phyloP scores from a whole-genome alignment of 2,888 invertebrate species.

The Cephus pulcher region DNA sequence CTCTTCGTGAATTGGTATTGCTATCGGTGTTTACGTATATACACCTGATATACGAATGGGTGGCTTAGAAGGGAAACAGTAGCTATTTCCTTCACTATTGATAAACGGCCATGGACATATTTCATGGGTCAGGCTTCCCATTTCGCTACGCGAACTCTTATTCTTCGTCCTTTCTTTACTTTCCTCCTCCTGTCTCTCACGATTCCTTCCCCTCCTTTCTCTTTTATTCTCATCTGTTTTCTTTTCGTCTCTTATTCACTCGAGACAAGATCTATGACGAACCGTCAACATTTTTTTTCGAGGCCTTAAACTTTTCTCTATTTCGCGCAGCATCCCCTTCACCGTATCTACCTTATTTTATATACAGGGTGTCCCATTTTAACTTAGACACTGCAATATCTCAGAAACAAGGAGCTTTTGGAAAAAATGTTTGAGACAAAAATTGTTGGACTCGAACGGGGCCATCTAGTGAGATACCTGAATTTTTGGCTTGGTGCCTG shows the following conservation, averaged over 20 bases:
- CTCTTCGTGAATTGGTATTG: neutral
- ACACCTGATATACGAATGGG: neutral
- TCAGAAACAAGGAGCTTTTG: too few relatives aligned
- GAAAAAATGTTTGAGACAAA: too few relatives aligned
- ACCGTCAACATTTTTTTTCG: neutral
- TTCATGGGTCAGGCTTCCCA: neutral
- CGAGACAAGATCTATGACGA: neutral
- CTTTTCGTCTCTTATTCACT: neutral
- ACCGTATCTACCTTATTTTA: neutral
- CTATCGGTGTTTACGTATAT: neutral
- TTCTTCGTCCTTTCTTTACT: neutral
- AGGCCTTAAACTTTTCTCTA: neutral
- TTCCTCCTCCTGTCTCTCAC: neutral
- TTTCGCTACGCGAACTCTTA: neutral
- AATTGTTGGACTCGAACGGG: too few relatives aligned
- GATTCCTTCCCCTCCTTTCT: neutral
- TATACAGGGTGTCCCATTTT: too few relatives aligned
- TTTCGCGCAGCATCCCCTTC: neutral
- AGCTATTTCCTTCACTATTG: slow-evolving; percentile 14
- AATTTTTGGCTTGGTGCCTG: too few relatives aligned
- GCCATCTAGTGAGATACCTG: too few relatives aligned
- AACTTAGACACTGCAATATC: too few relatives aligned
- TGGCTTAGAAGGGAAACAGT: slow-evolving; percentile 2
- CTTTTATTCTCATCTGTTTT: neutral
- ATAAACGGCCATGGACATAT: slow-evolving; percentile 8